Percentiles rank a stretch among this genome's conserved stretches.
phyloP scores from a whole-genome alignment of 2,113 vertebrate genomes.

The Pongo pygmaeus region DNA sequence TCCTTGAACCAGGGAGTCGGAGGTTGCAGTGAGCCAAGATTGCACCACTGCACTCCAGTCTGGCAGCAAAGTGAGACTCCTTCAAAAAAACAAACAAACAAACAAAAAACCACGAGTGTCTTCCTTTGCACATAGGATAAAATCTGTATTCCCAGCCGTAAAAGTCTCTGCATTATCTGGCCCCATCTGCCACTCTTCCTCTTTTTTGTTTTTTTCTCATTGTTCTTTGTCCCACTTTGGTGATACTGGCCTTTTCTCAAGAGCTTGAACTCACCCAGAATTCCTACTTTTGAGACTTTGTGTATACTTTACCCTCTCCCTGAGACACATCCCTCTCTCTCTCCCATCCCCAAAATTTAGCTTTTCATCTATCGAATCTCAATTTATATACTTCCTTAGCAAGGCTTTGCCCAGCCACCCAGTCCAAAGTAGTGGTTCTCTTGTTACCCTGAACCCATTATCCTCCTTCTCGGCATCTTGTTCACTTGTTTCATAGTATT shows the following conservation, averaged over 20 bases:
- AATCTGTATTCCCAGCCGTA: not conserved
- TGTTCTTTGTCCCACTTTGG: not conserved
- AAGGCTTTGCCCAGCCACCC: not conserved
- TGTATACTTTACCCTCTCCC: not conserved
- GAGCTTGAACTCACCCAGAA: not conserved
- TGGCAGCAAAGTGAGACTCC: too few relatives aligned
- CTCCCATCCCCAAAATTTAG: not conserved
- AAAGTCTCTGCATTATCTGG: not conserved
- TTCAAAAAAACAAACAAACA: too few relatives aligned
- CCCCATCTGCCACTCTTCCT: not conserved
- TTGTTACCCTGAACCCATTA: not conserved
- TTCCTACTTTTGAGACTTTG: not conserved
- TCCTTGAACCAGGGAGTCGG: too few relatives aligned
- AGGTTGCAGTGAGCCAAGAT: too few relatives aligned
- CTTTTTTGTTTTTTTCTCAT: not conserved
- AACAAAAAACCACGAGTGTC: not conserved
- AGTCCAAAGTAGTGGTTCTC: not conserved
- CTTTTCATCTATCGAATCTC: not conserved
- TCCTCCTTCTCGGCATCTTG: not conserved
- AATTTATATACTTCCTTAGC: not conserved
- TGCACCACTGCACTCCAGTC: too few relatives aligned
- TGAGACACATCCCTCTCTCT: too few relatives aligned
- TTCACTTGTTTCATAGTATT: not conserved
- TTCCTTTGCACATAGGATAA: not conserved
- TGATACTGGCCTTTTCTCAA: not conserved